phyloP scores from a whole-genome alignment of 2,888 invertebrate species.

The Patella pellucida region DNA sequence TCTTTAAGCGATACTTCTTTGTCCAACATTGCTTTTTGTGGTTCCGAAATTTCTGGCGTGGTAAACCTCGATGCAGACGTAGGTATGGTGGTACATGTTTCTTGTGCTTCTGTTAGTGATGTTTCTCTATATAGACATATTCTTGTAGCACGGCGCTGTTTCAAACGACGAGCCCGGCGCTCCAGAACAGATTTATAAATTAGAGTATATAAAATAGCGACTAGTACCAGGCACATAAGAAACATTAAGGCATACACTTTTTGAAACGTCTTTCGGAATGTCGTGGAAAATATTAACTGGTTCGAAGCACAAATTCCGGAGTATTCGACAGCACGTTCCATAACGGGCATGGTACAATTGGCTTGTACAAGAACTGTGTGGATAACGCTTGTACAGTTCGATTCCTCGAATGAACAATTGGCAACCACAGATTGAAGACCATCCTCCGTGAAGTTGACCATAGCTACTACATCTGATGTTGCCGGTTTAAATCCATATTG shows the following conservation, averaged over 20 bases:
- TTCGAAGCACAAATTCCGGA: constrained; percentile 45
- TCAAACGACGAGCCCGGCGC: constrained; percentile 42
- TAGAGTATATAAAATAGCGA: constrained; percentile 63
- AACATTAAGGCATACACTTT: constrained; percentile 61
- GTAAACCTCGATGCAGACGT: background rate
- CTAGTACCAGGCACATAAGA: constrained; percentile 60
- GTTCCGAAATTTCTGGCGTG: background rate
- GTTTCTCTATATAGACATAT: constrained; percentile 31
- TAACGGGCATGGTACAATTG: background rate
- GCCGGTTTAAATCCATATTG: constrained; percentile 5
- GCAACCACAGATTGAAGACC: background rate
- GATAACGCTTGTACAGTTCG: background rate
- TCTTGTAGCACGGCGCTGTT: constrained; percentile 31
- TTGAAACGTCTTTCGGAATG: constrained; percentile 51
- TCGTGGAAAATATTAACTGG: constrained; percentile 44
- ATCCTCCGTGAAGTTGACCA: constrained; percentile 9
- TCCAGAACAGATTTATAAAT: constrained; percentile 55
- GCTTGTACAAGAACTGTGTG: background rate
- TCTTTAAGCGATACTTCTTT: constrained; percentile 37
- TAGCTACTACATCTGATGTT: background rate
- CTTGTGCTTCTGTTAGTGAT: constrained; percentile 21
- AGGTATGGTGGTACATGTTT: background rate
- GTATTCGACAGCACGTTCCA: constrained; percentile 17
- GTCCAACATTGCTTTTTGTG: constrained; percentile 27
- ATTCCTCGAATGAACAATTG: background rate